Conservation (phyloP, 2,888 invertebrate species). For the Helobdella robusta region DNA sequence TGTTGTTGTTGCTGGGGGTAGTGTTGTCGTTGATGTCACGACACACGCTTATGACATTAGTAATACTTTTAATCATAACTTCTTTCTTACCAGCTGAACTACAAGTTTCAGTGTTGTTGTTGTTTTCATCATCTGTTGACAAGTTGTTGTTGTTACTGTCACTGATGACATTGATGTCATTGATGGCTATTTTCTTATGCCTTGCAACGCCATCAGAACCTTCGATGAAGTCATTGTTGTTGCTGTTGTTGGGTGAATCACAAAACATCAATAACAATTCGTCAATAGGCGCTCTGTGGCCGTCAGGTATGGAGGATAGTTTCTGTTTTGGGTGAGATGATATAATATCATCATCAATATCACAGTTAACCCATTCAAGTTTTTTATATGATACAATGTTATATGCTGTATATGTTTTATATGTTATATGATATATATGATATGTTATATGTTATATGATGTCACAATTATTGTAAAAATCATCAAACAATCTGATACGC, state of each 20-base stretch:
- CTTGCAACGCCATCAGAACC: not conserved
- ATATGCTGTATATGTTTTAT: too few species aligned
- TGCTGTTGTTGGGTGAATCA: conserved; percentile 1
- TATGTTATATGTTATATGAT: too few species aligned
- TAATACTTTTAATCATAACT: not conserved
- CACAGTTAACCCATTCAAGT: too few species aligned
- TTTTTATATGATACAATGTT: too few species aligned
- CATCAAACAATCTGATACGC: too few species aligned
- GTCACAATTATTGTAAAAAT: too few species aligned
- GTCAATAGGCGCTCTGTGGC: conserved; percentile 15
- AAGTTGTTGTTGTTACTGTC: not conserved
- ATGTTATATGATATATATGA: too few species aligned
- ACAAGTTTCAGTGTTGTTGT: not conserved
- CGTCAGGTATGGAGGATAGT: conserved; percentile 6
- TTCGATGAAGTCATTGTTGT: not conserved
- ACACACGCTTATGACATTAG: not conserved
- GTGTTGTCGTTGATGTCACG: not conserved
- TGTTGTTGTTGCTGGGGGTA: not conserved
- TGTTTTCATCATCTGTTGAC: not conserved
- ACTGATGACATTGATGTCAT: not conserved
- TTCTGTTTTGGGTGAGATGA: conserved; percentile 4
- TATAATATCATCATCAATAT: too few species aligned
- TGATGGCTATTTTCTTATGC: too few species aligned
- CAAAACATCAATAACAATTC: conserved; percentile 15
- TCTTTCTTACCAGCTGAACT: not conserved